Evolutionary conservation across 2,888 invertebrate genomes (phyloP), one percentile per base, ranked within the genome.

Genomic region (Germaria angustata): DNA sequence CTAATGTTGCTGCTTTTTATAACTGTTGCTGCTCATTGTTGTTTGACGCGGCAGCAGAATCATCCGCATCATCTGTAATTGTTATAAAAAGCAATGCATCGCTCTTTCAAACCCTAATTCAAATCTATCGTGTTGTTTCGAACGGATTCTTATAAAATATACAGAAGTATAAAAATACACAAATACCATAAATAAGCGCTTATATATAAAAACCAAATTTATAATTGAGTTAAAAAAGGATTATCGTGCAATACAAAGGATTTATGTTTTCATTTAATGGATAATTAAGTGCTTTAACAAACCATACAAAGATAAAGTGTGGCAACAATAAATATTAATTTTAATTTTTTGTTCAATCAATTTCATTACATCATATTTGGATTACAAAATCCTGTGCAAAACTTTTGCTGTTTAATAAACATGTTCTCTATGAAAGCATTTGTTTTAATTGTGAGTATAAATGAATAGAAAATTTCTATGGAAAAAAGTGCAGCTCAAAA

Each of bases 61-160:
- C 81, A 75, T 79, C 57, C 72, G 76, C 80, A 75, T 71, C 84
- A 84, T 79, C 77, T 80, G 81, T 80, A 82, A 82, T 82, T 81
- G 84, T 86, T 86, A 86, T 86, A 86, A 86, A 86, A 86, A 86
- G 86, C 86, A 85, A 85, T 85, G 86, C 86, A 85, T 82, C 82
- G 82, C 85, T 84, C 80, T 86, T 81, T 86, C 84, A 84, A 86
- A 85, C 86, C 86, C 86, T 86, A 86, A 86, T 86, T 86, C 86
- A 86, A 85, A 86, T 86, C 84, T 86, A 68, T 80, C 81, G 84
- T 80, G 81, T 84, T 84, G 86, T 85, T 85, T 84, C 84, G 81
- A 84, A 77, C 81, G 79, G 84, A 84, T 73, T 66, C 66, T 66
- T 77, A 73, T 57, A 53, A 39, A 69, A 80, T 20, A 81, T 28